Evolutionary conservation across 2,113 vertebrate species (phyloP).

Genomic region (Antigone vipio): DNA sequence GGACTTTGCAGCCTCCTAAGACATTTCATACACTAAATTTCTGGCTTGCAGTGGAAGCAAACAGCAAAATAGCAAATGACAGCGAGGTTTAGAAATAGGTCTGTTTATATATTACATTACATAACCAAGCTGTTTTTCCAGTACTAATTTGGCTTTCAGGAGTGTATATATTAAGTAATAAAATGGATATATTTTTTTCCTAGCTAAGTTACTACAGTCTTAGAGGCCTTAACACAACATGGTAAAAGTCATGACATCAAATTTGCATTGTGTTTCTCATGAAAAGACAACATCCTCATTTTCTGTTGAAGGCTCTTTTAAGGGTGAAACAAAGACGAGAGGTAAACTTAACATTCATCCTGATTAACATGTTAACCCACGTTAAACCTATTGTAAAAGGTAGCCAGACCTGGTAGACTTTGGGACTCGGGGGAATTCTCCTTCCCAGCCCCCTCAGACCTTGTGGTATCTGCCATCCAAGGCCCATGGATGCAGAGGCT

Average conservation of each 20-base stretch:
- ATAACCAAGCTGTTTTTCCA: not conserved
- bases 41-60: not conserved
- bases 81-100: not conserved
- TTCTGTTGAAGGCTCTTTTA: not conserved
- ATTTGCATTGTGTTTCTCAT: not conserved
- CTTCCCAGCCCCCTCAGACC: not conserved
- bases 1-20: not conserved
- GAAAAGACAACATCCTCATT: accelerated
- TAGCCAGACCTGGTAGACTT: not conserved
- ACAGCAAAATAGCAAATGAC: not conserved
- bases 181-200: not conserved
- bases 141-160: not conserved
- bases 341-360: not conserved
- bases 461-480: no score
- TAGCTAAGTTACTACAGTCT: not conserved
- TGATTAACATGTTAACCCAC: not conserved
- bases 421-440: not conserved
- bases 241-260: not conserved
- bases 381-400: not conserved
- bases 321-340: not conserved
- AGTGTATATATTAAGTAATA: not conserved
- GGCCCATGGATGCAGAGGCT: not conserved
- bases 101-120: not conserved
- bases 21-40: not conserved
- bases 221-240: not conserved